Base-by-base conservation (phyloP, 2,888 invertebrate species). In the Yponomeuta plumbellus region DNA sequence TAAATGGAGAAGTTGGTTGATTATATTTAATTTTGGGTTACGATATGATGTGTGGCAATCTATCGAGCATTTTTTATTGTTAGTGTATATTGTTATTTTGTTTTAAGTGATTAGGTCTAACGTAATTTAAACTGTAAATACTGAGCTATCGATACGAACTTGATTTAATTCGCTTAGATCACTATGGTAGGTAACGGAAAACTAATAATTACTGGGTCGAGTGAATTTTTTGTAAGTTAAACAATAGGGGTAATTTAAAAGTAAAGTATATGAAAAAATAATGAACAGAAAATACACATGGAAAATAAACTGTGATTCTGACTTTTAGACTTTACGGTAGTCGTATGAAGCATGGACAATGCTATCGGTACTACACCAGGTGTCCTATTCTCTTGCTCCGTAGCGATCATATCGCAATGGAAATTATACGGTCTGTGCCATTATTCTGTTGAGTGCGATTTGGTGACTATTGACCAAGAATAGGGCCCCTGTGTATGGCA, bases 281-380 rank as follows among this genome's bases (percentile, higher is more conserved):
- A 34, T 34, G 8, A 79, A 80, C 79, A 76, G 78, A 83, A 80
- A 86, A 85, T 81, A 87, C 87, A 89, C 84, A 81, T 88, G 89
- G 85, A 89, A 89, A 91, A 89, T 88, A 88, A 92, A 88, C 92
- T 92, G 92, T 92, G 92, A 92, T 92, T 91, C 91, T 91, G 90
- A 88, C 88, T 88, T 87, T 79, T 91, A 91, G 86, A 84, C 81
- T 85, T 79, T 86, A 88, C 56, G 83, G 80, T 90, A 88, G 83
- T 82, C 77, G 80, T 86, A 85, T 79, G 84, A 77, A 81, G 80
- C 81, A 81, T 76, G 77, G 77, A 79, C 79, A 78, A 73, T 71
- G 64, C 66, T 59, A 11, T 11, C 22, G 23, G 26, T 62, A 13
- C 23, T 11, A 62, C 13, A 23, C 23, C 11, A 26, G n/a, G n/a